Base-by-base conservation (phyloP, 92 coral and sea anemone genomes). In the Zoanthus sansibaricus region DNA sequence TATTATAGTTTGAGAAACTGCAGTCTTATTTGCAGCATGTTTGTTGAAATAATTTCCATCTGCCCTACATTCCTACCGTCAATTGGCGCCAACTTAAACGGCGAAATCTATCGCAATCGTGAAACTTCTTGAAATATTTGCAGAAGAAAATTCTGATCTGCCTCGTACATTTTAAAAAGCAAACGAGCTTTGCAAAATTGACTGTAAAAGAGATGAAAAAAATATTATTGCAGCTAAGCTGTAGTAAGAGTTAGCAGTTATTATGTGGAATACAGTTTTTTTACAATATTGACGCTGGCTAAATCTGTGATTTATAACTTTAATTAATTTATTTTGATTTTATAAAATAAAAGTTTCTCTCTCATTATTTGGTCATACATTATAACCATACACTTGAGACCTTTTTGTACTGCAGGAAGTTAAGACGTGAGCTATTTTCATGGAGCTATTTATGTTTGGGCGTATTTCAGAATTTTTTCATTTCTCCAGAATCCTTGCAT, bases 151-250 rank as follows among this genome's bases (percentile, higher is more conserved):
- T 66, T 64, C 44, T 44, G 66, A 80, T 80, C 85, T 66, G 48
- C 48, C 83, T 18, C 59, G 1, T 16, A 45, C 37, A 11, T 32
- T 17, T 25, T 25, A 25, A 25, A 80, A 80, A 80, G 51, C 85
- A 80, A 62, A 80, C 75, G 59, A 80, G 75, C 30, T 45, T 80
- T 80, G 85, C 85, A 33, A 80, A 64, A 46, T 42, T 31, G 85
- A 80, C 85, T 66, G 20, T 64, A 80, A 80, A 80, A 72, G 64
- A 61, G 56, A 46, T 44, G 46, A 64, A 69, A 62, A 25, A 80
- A 79, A 64, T 66, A 80, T 64, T 20, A 45, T 61, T 37, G 62
- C 73, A 69, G 46, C 70, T 47, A 44, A 66, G 85, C 75, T 80
- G 70, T 80, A 66, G 20, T 64, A 80, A 18, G 21, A 64, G 21